phyloP scores from a whole-genome alignment of 2,113 vertebrate species.

The Anser brachyrhynchus region DNA sequence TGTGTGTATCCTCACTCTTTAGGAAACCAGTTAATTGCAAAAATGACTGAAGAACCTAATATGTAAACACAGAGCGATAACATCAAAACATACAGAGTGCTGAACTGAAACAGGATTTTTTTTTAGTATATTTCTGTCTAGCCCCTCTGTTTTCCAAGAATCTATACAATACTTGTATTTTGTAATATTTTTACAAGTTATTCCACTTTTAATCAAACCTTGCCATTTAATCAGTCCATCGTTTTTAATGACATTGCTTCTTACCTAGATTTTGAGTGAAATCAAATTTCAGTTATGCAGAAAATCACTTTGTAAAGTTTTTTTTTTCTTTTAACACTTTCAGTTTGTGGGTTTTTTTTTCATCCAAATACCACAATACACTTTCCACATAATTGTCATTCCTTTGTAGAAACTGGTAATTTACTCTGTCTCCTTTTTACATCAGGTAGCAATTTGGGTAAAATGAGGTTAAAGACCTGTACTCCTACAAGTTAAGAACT shows the following conservation, averaged over 20 bases:
- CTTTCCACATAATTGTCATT: not conserved
- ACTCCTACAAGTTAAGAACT: not conserved
- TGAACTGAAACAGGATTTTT: not conserved
- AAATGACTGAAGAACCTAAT: not conserved
- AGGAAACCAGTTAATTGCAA: not conserved
- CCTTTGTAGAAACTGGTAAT: not conserved
- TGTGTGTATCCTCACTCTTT: not conserved
- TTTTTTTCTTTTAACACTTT: not conserved
- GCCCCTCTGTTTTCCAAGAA: not conserved
- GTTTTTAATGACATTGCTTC: not conserved
- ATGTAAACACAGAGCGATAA: not conserved
- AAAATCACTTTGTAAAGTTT: not conserved
- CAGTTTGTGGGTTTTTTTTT: not conserved
- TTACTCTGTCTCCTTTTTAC: not conserved
- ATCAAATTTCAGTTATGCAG: not conserved
- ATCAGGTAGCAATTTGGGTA: not conserved
- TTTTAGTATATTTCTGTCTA: not conserved
- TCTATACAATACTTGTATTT: not conserved
- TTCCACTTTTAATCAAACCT: not conserved
- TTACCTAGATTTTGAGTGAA: not conserved
- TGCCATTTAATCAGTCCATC: not conserved
- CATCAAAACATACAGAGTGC: not conserved
- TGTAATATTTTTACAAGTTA: not conserved
- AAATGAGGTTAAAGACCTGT: not conserved
- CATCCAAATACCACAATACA: not conserved